Evolutionary conservation across 2,113 vertebrate genomes (phyloP), one percentile per base, ranked within the genome.

Genomic region (Prionailurus viverrinus): DNA sequence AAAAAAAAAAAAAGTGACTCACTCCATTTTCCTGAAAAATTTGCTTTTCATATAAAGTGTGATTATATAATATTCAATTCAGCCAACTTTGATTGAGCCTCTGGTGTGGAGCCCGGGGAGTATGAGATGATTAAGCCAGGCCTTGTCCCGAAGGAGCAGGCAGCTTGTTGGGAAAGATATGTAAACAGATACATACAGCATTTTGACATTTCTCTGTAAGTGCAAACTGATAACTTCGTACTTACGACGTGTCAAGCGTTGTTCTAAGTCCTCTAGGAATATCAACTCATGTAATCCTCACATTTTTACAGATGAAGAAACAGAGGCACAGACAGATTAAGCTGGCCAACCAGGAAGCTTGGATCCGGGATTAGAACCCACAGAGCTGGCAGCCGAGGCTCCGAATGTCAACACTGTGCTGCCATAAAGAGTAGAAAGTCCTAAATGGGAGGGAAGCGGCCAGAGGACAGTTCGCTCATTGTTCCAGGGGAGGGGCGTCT

Each of bases 291-390:
- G 45, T 53, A 36, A 96, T 55, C 45, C 33, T 86, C 36, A 65
- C 45, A 94, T 33, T 78, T 91, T 91, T 94, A 69, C 16, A 84
- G 81, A 71, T 87, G 71, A 93, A 76, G 45, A 88, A 63, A 93
- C 5, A n/a, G 68, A 88, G 39, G 66, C 36, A 45, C 65, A 78
- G 66, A 51, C 29, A 87, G 27, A 36, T 45, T 78, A 68, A 71
- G 71, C n/a, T n/a, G 41, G 63, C 45, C 39, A 71, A 48, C 39
- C 69, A 48, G 9, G 61, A 55, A 73, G 25, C 9, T 51, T 68
- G 45, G n/a, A 51, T 23, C 7, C 19, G 23, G 14, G 7, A 45
- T 61, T 85, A 41, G 68, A 95, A 79, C 18, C 45, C 31, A 55
- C n/a, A 39, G 25, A 41, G 19, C 53, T 2, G 12, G 85, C 11